These are phyloP conservation scores for Trachemys scripta DNA, from an alignment of 2,113 vertebrate species.

Conservation along the genomic window DNA sequence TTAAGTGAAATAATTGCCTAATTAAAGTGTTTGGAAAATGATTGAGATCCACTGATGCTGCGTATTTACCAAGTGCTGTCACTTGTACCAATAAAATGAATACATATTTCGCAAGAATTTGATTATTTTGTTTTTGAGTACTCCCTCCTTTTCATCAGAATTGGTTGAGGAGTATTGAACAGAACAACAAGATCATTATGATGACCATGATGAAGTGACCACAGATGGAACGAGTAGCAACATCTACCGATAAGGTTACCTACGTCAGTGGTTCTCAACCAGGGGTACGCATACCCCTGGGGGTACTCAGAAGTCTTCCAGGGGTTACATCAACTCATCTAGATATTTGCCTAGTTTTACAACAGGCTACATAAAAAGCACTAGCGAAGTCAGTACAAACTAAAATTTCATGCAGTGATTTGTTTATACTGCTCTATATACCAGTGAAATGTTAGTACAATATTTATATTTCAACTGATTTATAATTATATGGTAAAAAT, in stretches of 20 bases:
- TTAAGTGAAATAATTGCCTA: conserved; percentile 41
- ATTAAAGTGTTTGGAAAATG: conserved; percentile 53
- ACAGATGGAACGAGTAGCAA: not conserved
- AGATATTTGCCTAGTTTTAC: too few species aligned
- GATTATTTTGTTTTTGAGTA: conserved; percentile 53
- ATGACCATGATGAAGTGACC: conserved; percentile 31
- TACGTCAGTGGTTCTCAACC: too few species aligned
- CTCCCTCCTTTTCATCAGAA: conserved; percentile 45
- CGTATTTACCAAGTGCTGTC: conserved; percentile 45
- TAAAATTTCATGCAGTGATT: too few species aligned
- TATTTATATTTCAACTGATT: too few species aligned
- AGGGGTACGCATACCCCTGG: too few species aligned
- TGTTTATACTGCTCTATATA: too few species aligned
- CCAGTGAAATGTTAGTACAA: too few species aligned
- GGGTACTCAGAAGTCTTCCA: too few species aligned
- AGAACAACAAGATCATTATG: not conserved
- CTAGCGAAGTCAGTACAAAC: too few species aligned
- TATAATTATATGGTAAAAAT: too few species aligned
- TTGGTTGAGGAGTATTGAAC: conserved; percentile 30
- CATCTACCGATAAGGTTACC: conserved; percentile 14
- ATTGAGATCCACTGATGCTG: conserved; percentile 46
- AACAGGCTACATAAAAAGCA: too few species aligned
- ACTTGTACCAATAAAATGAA: conserved; percentile 52
- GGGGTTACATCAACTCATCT: too few species aligned
- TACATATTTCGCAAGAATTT: conserved; percentile 60